Evolutionary conservation across 2,797 vertebrate genomes (phyloP).

Genomic region (Chanos chanos): DNA sequence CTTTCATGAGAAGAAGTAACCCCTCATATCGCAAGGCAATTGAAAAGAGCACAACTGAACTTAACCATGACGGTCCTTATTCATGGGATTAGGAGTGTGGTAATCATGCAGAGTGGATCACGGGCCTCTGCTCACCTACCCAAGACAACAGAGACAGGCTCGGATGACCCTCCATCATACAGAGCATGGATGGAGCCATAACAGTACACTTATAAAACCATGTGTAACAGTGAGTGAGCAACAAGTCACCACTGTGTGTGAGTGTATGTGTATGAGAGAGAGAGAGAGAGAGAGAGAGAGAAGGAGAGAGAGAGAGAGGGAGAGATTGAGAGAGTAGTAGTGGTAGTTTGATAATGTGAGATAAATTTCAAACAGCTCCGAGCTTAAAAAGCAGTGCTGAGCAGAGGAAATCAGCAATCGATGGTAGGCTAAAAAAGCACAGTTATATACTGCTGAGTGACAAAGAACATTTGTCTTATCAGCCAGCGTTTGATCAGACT

Average conservation of each 20-base stretch:
- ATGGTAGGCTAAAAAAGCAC: slow-evolving; percentile 50
- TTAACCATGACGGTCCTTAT: slow-evolving; percentile 46
- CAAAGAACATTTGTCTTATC: slow-evolving; percentile 53
- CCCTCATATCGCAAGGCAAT: background rate
- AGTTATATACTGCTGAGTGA: slow-evolving; percentile 52
- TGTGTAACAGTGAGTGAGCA: slow-evolving; percentile 38
- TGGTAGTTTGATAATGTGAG: slow-evolving; percentile 40
- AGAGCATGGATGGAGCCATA: background rate
- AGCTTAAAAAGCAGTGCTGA: slow-evolving; percentile 58
- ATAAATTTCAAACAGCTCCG: slow-evolving; percentile 53
- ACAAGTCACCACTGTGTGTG: slow-evolving; percentile 45
- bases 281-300: background rate
- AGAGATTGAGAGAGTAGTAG: background rate
- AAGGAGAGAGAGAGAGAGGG: background rate
- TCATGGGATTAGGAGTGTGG: slow-evolving; percentile 53
- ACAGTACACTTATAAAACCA: background rate
- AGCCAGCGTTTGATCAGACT: slow-evolving; percentile 51
- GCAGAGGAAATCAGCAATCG: slow-evolving; percentile 57
- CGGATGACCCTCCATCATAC: background rate
- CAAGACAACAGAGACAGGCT: slow-evolving; percentile 15
- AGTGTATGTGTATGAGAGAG: background rate
- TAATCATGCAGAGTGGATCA: slow-evolving; percentile 59
- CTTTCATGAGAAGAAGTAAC: background rate
- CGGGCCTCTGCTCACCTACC: slow-evolving; percentile 45
- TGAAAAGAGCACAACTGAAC: slow-evolving; percentile 38